These are phyloP conservation scores for Eledona agricola DNA, from an alignment of 2,888 invertebrate genomes.

Conservation along the genomic window DNA sequence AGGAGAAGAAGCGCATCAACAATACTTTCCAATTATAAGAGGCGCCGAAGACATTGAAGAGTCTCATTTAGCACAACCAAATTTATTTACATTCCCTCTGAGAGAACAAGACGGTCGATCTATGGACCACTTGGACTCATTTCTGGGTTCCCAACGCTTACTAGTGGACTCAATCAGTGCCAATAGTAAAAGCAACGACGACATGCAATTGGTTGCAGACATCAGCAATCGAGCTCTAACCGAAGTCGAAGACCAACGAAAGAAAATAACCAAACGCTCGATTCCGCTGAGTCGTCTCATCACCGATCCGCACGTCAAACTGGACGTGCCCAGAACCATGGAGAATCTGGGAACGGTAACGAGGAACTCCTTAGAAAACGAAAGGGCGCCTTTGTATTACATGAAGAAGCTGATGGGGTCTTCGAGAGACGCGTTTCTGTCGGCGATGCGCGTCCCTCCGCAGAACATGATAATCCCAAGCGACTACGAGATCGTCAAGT, in stretches of 20 bases:
- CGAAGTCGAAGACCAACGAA: constrained; percentile 37
- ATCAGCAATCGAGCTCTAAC: constrained; percentile 42
- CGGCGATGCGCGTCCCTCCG: constrained; percentile 56
- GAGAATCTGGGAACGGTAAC: constrained; percentile 57
- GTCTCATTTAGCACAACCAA: no score
- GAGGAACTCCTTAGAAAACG: constrained; percentile 56
- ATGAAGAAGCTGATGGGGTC: constrained; percentile 57
- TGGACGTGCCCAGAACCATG: constrained; percentile 59
- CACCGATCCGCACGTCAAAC: constrained; percentile 53
- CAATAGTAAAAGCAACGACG: constrained; percentile 30
- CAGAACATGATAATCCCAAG: constrained; percentile 57
- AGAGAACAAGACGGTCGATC: not conserved
- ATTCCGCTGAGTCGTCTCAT: constrained; percentile 43
- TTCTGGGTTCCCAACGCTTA: constrained; percentile 36
- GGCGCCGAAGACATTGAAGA: no score
- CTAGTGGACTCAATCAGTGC: constrained; percentile 32
- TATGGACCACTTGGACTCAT: constrained; percentile 21
- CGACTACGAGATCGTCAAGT: constrained; percentile 54
- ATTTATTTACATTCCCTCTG: constrained; percentile 9
- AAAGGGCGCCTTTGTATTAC: constrained; percentile 58
- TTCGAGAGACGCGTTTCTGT: constrained; percentile 55
- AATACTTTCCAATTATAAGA: no score
- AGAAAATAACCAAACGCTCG: constrained; percentile 24
- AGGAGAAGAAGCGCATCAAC: no score
- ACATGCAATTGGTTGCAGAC: constrained; percentile 37